Percentiles rank a stretch among this genome's conserved stretches.
Conservation (phyloP, 2,797 vertebrate species). For the Hippoglossus hippoglossus region DNA sequence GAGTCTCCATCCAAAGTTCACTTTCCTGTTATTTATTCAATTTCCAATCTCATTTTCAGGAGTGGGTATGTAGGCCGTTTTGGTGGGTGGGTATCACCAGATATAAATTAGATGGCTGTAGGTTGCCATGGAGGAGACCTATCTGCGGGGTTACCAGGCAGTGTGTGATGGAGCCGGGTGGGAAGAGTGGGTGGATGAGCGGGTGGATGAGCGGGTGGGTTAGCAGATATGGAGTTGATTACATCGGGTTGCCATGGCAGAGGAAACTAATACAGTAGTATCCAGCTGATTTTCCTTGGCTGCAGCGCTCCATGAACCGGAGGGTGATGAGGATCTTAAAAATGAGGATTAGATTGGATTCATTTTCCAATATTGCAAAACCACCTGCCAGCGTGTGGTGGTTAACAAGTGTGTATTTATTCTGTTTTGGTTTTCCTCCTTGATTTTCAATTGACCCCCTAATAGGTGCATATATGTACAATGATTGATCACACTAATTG, state of each 20-base stretch:
- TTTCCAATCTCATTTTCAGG: conserved; percentile 63
- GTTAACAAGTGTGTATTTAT: conserved; percentile 35
- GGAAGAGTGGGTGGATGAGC: conserved; percentile 67
- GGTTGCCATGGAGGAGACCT: conserved; percentile 70
- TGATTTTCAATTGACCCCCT: conserved; percentile 64
- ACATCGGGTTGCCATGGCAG: conserved; percentile 78
- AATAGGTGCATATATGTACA: conserved; percentile 48
- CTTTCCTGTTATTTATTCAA: conserved; percentile 62
- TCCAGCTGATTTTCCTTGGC: conserved; percentile 63
- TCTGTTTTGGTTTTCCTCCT: conserved; percentile 47
- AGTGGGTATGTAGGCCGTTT: conserved; percentile 55
- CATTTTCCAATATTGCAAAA: conserved; percentile 50
- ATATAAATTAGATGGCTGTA: conserved; percentile 73
- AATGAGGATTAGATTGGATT: conserved; percentile 65
- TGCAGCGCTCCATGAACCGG: conserved; percentile 41
- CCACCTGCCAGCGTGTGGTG: conserved; percentile 49
- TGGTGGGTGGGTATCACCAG: conserved; percentile 67
- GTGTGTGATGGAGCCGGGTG: conserved; percentile 61
- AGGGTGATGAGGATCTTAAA: conserved; percentile 52
- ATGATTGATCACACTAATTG: conserved; percentile 46
- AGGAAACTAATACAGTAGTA: conserved; percentile 64
- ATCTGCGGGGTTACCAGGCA: conserved; percentile 66
- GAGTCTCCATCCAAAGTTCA: conserved; percentile 39
- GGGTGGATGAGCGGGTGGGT: conserved; percentile 63
- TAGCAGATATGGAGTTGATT: conserved; percentile 80